Conservation (phyloP, 37 sponge, comb jelly and placozoan species). For the Tethya wilhelma region DNA sequence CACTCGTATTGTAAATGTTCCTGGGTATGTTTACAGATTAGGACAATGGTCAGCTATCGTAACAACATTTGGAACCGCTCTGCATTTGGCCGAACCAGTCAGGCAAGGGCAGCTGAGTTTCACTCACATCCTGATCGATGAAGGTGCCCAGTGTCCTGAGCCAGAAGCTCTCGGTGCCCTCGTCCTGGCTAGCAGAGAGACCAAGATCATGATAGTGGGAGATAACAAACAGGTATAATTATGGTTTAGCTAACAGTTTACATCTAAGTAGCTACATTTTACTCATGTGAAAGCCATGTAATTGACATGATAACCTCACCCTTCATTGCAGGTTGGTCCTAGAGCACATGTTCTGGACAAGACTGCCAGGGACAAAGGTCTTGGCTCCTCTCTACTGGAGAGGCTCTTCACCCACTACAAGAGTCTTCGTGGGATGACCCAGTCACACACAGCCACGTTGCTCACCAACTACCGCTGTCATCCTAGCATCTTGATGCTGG, state of each 20-base stretch:
- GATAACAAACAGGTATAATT: conserved; percentile 68
- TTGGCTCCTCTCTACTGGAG: conserved; percentile 49
- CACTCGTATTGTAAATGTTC: background rate
- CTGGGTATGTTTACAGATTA: background rate
- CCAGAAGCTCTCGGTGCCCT: conserved; percentile 56
- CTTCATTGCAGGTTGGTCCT: conserved; percentile 57
- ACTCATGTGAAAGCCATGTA: background rate
- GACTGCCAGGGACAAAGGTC: conserved; percentile 37
- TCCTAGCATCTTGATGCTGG: conserved; percentile 49
- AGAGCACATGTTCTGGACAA: conserved; percentile 25
- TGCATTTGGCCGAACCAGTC: background rate
- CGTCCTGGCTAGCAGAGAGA: conserved; percentile 18
- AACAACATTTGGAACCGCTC: conserved; percentile 47
- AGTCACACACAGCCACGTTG: conserved; percentile 38
- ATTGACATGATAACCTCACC: background rate
- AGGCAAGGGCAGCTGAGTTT: no score
- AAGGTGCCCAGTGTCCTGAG: conserved; percentile 69
- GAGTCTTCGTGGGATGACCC: background rate
- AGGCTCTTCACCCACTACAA: conserved; percentile 34
- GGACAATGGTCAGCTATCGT: conserved; percentile 39
- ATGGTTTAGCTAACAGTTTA: no score
- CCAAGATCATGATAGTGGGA: conserved; percentile 65
- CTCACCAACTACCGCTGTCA: conserved; percentile 73
- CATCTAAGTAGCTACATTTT: no score
- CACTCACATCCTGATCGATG: conserved; percentile 74